Evolutionary conservation across 2,888 invertebrate genomes (phyloP).

Genomic region (Spodoptera exigua): DNA sequence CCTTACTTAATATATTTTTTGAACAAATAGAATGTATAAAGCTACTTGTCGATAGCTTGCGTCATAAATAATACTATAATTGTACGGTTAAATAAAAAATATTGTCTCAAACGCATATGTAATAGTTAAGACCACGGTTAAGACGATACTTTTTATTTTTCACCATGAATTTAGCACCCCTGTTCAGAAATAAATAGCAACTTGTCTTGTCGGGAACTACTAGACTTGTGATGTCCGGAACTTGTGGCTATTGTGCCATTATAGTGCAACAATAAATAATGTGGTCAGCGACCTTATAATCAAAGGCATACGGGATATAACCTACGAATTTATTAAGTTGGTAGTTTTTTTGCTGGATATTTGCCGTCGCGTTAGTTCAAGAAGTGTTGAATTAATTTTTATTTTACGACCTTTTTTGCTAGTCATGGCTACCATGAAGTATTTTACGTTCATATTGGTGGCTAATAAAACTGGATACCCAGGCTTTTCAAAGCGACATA

Average conservation of each 20-base stretch:
- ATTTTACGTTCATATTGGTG: too few relatives aligned
- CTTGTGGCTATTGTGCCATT: slow-evolving; percentile 35
- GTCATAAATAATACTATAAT: too few relatives aligned
- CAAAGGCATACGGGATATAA: slow-evolving; percentile 4
- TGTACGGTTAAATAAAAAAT: too few relatives aligned
- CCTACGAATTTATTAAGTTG: not conserved
- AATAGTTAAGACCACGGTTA: too few relatives aligned
- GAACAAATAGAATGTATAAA: too few relatives aligned
- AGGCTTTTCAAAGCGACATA: too few relatives aligned
- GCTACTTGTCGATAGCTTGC: too few relatives aligned
- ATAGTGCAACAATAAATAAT: slow-evolving; percentile 4
- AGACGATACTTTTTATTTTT: not conserved
- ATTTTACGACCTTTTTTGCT: too few relatives aligned
- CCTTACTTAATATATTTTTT: too few relatives aligned
- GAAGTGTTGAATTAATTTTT: slow-evolving; percentile 4
- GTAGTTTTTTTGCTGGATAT: slow-evolving; percentile 41
- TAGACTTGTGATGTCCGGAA: slow-evolving; percentile 72
- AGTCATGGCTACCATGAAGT: too few relatives aligned
- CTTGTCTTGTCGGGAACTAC: slow-evolving; percentile 77
- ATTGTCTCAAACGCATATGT: too few relatives aligned
- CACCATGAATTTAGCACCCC: slow-evolving; percentile 62
- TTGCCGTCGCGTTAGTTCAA: slow-evolving; percentile 35
- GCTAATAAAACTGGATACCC: too few relatives aligned
- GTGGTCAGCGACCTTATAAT: slow-evolving; percentile 32
- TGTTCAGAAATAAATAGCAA: slow-evolving; percentile 71